phyloP scores from a whole-genome alignment of 2,797 vertebrate genomes.

The Eulemur mongoz region DNA sequence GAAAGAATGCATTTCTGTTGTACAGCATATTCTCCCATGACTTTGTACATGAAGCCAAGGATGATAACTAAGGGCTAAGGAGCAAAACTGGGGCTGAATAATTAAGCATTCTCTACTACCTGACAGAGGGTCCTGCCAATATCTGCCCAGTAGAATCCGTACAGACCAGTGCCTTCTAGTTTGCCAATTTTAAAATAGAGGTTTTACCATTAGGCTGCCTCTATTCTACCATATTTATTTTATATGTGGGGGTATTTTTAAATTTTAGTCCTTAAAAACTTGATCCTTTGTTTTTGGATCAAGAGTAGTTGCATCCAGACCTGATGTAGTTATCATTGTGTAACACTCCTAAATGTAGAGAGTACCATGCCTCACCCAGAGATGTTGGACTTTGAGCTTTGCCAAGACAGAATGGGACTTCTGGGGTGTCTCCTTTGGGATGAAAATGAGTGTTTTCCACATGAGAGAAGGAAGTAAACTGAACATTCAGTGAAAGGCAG shows the following conservation, averaged over 20 bases:
- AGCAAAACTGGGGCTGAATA: neutral
- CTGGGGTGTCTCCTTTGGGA: neutral
- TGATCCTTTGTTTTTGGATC: neutral
- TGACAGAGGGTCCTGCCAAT: neutral
- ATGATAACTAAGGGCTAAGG: neutral
- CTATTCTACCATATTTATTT: neutral
- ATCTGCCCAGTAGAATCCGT: neutral
- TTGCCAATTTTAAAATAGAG: slow-evolving; percentile 9
- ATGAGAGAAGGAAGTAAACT: neutral
- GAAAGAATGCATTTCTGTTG: neutral
- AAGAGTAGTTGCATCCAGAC: neutral
- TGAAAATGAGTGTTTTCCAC: neutral
- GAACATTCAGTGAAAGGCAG: neutral
- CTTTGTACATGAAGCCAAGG: neutral
- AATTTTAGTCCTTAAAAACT: neutral
- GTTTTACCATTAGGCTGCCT: neutral
- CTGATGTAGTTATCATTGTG: neutral
- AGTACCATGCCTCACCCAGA: neutral
- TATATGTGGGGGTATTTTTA: neutral
- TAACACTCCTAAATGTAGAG: neutral
- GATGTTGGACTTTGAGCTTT: neutral
- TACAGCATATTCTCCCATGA: neutral
- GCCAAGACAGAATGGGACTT: neutral
- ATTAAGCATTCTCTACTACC: neutral
- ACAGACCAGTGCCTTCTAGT: neutral